A percentile compares a stretch with the other conserved stretches of the same genome.
Conservation (phyloP, 1,140 invertebrate species). For the Aphidius gifuensis region DNA sequence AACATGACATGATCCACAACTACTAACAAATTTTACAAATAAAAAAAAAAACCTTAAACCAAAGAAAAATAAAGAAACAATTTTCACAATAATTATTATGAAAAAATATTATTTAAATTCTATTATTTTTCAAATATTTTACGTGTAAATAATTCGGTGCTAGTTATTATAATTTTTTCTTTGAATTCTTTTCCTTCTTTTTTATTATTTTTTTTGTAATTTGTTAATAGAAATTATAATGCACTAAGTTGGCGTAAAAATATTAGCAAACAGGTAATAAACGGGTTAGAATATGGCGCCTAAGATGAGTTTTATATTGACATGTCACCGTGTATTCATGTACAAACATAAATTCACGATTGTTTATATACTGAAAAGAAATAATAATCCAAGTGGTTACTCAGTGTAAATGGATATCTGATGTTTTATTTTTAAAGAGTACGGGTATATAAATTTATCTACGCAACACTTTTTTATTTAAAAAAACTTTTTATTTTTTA, state of each 20-base stretch:
- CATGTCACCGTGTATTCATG: conserved; percentile 28
- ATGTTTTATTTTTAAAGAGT: too few species aligned
- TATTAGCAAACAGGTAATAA: conserved; percentile 46
- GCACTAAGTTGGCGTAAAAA: conserved; percentile 37
- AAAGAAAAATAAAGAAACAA: too few species aligned
- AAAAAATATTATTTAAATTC: too few species aligned
- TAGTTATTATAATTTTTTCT: too few species aligned
- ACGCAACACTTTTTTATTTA: too few species aligned
- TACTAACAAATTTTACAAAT: neutral
- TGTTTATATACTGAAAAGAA: neutral
- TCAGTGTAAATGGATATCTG: conserved; percentile 38
- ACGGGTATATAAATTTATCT: too few species aligned
- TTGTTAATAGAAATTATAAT: conserved; percentile 19
- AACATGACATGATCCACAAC: conserved; percentile 2
- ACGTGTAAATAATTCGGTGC: too few species aligned
- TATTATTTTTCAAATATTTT: too few species aligned
- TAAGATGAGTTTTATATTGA: conserved; percentile 36
- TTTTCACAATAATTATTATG: too few species aligned
- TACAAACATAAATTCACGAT: neutral
- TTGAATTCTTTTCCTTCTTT: too few species aligned
- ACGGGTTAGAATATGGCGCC: conserved; percentile 42
- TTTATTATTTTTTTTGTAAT: neutral
- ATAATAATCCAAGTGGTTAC: conserved; percentile 7
- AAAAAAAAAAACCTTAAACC: too few species aligned
- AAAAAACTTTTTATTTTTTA: too few species aligned